Percentiles rank a stretch among this genome's conserved stretches.
Evolutionary conservation across 2,113 vertebrate species (phyloP).

Genomic region (pig (Sus scrofa)): T2T-Sscrofa CM000824.6:66567001-66567500

Average conservation of each 20-base stretch:
- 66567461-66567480: too few species aligned
- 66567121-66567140: not conserved
- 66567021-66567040: not conserved
- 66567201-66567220: not conserved
- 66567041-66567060: not conserved
- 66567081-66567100: constrained; percentile 6
- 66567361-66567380: too few species aligned
- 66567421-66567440: too few species aligned
- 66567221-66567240: not conserved
- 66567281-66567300: not conserved
- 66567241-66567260: constrained; percentile 32
- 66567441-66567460: too few species aligned
- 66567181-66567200: not conserved
- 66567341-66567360: not conserved
- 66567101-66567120: not conserved
- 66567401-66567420: too few species aligned
- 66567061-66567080: constrained; percentile 6
- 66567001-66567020: not conserved
- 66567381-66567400: too few species aligned
- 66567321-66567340: not conserved
- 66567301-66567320: not conserved
- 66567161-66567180: not conserved
- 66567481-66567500: too few species aligned
- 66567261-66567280: not conserved
- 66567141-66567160: not conserved